A percentile compares a stretch with the other conserved stretches of the same genome.
Evolutionary conservation across 2,113 vertebrate species (phyloP).

Genomic region (Corythornis madagascariensis): DNA sequence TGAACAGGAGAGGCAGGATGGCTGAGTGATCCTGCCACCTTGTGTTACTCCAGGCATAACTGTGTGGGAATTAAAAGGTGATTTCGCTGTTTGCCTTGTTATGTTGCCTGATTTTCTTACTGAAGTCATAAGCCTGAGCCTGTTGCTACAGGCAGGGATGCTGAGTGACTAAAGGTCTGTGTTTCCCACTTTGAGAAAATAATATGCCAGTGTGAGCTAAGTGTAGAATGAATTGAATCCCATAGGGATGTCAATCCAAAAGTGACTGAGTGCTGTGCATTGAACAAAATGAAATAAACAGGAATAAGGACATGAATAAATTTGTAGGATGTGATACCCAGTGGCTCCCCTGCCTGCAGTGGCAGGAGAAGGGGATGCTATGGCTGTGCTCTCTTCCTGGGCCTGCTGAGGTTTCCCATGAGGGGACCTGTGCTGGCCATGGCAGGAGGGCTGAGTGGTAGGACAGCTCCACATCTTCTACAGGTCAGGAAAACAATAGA

Average conservation of each 20-base stretch:
- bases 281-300: not conserved
- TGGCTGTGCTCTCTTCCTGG: not conserved
- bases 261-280: not conserved
- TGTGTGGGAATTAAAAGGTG: not conserved
- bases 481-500: not conserved
- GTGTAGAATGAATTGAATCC: not conserved
- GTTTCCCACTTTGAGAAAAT: not conserved
- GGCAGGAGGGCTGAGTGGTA: not conserved
- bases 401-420: not conserved
- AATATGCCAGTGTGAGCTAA: not conserved
- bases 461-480: not conserved
- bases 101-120: not conserved
- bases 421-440: accelerated
- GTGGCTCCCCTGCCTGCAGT: not conserved
- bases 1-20: not conserved
- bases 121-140: accelerated
- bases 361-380: not conserved
- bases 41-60: not conserved
- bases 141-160: not conserved
- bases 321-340: accelerated
- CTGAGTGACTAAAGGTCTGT: not conserved
- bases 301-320: not conserved
- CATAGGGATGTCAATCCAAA: not conserved
- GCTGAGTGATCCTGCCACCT: not conserved
- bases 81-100: not conserved